These are phyloP conservation scores for Rhingia rostrata DNA, from an alignment of 2,888 invertebrate genomes.

Conservation along the genomic window DNA sequence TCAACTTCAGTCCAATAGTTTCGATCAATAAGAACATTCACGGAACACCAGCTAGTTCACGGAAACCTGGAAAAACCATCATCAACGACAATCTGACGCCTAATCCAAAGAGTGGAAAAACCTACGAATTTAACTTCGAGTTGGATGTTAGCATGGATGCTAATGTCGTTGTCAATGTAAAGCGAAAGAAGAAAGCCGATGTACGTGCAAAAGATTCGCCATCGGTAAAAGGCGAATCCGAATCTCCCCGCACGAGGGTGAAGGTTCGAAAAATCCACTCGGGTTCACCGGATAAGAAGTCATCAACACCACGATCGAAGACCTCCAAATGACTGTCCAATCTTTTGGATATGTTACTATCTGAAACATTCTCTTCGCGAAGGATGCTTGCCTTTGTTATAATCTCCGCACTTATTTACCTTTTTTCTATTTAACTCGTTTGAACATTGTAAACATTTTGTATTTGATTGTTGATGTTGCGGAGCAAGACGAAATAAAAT, in stretches of 20 bases:
- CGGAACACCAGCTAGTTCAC: conserved; percentile 69
- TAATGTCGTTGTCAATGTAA: conserved; percentile 82
- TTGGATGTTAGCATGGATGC: conserved; percentile 83
- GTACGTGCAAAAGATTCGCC: conserved; percentile 2
- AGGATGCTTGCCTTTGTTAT: not conserved
- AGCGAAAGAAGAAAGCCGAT: conserved; percentile 80
- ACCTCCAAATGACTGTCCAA: conserved; percentile 1
- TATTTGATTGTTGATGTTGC: conserved; percentile 33
- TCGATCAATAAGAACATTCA: conserved; percentile 56
- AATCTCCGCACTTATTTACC: conserved; percentile 17
- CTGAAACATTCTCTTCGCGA: not conserved
- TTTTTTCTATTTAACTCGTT: not conserved
- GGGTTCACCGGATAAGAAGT: conserved; percentile 8
- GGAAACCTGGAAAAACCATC: conserved; percentile 80
- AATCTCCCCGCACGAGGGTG: conserved; percentile 78
- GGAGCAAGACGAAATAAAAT: conserved; percentile 43
- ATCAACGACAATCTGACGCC: conserved; percentile 81
- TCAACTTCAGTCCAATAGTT: conserved; percentile 79
- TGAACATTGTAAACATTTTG: conserved; percentile 24
- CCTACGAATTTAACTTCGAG: conserved; percentile 82
- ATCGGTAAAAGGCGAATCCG: conserved; percentile 22
- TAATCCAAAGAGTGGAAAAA: conserved; percentile 80
- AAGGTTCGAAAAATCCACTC: conserved; percentile 78
- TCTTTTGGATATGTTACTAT: conserved; percentile 29
- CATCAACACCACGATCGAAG: conserved; percentile 28